A percentile compares a stretch with the other conserved stretches of the same genome.
Evolutionary conservation across 2,888 invertebrate species (phyloP).

Genomic region (Dione juno): DNA sequence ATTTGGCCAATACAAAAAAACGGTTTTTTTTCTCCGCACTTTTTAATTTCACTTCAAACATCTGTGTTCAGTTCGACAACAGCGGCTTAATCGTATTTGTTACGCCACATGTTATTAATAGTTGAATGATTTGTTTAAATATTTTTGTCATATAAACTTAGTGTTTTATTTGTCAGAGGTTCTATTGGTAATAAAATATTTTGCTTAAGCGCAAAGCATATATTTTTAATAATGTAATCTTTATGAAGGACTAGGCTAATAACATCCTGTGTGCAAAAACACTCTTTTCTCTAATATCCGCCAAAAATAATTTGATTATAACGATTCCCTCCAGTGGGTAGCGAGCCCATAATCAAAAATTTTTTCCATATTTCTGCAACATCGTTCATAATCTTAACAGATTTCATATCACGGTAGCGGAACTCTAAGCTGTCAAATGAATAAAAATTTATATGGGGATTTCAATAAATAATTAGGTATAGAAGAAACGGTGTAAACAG

Average conservation of each 20-base stretch:
- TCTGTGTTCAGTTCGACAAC: slow-evolving; percentile 70
- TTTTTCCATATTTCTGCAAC: neutral
- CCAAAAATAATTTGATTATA: too few species aligned
- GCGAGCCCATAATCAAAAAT: too few species aligned
- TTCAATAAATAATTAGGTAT: slow-evolving; percentile 72
- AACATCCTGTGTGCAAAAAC: too few species aligned
- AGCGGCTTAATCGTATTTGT: slow-evolving; percentile 78
- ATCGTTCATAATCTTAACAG: neutral
- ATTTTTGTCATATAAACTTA: slow-evolving; percentile 62
- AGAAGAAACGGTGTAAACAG: slow-evolving; percentile 73
- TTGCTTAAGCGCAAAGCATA: too few species aligned
- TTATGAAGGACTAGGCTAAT: too few species aligned
- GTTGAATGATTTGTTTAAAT: slow-evolving; percentile 77
- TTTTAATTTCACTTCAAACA: slow-evolving; percentile 74
- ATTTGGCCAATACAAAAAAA: slow-evolving; percentile 74
- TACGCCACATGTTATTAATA: slow-evolving; percentile 76
- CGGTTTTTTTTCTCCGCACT: slow-evolving; percentile 59
- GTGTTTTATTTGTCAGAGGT: slow-evolving; percentile 32
- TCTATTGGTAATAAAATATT: slow-evolving; percentile 4
- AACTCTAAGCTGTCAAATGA: slow-evolving; percentile 56
- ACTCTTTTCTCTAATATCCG: too few species aligned
- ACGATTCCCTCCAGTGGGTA: too few species aligned
- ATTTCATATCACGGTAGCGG: slow-evolving; percentile 10
- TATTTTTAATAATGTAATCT: too few species aligned
- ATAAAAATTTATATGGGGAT: slow-evolving; percentile 75